phyloP scores from a whole-genome alignment of 2,113 vertebrate genomes.

The Leucopsar rothschildi region DNA sequence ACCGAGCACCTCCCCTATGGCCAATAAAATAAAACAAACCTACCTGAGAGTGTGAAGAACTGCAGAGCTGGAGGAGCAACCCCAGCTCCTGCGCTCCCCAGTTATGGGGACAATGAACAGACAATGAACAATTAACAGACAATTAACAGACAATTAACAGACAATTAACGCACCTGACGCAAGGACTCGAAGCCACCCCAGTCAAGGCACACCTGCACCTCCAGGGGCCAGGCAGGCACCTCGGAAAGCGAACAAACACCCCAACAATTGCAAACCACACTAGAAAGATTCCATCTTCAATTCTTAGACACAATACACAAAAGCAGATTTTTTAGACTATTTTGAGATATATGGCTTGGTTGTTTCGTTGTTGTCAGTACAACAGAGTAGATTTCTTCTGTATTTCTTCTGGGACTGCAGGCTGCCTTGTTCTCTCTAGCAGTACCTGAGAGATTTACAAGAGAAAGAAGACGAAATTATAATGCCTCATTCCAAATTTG shows the following conservation, averaged over 20 bases:
- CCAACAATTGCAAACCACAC: no score
- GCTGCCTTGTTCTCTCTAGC: neutral
- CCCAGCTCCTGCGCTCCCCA: no score
- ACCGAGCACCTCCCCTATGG: fast-evolving
- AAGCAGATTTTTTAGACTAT: neutral
- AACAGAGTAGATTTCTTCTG: neutral
- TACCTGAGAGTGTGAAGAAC: fast-evolving
- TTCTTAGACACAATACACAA: neutral
- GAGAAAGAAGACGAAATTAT: neutral
- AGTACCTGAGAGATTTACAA: neutral
- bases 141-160: neutral
- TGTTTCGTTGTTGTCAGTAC: neutral
- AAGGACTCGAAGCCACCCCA: fast-evolving
- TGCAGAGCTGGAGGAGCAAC: fast-evolving
- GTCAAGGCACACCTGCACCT: fast-evolving
- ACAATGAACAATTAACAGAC: neutral
- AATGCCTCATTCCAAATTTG: neutral
- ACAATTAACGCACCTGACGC: fast-evolving
- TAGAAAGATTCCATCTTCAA: neutral
- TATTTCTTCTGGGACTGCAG: neutral
- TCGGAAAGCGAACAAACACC: neutral
- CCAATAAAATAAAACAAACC: fast-evolving
- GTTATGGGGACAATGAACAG: no score
- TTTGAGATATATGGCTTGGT: neutral
- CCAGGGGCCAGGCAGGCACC: neutral